Evolutionary conservation across 2,113 vertebrate genomes (phyloP).

Genomic region (Crotalus horridus): DNA sequence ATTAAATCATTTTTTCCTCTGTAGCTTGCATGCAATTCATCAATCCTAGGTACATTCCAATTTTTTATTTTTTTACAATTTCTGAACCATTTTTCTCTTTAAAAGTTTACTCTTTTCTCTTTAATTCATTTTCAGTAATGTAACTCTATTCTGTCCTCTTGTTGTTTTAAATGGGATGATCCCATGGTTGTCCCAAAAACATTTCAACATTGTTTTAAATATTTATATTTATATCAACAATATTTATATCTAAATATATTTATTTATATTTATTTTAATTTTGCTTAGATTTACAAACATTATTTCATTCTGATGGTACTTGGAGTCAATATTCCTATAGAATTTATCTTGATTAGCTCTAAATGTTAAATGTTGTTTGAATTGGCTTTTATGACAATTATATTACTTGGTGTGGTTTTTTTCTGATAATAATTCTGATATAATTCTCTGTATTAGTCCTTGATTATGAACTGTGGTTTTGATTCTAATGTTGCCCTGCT

Average conservation of each 20-base stretch:
- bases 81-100: background rate
- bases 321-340: background rate
- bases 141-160: background rate
- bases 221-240: background rate
- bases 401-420: background rate
- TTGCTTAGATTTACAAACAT: background rate
- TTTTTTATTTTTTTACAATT: background rate
- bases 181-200: background rate
- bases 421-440: background rate
- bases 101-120: background rate
- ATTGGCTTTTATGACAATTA: background rate
- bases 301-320: background rate
- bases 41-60: background rate
- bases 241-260: background rate
- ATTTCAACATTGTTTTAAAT: background rate
- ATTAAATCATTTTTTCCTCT: background rate
- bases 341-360: background rate
- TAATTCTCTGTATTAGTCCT: background rate
- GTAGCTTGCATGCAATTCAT: background rate
- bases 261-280: background rate
- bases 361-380: background rate
- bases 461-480: background rate
- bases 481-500: background rate
- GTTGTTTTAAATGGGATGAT: background rate
- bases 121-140: background rate